Conservation (phyloP, 2,888 invertebrate genomes). For the Orthosia incerta region DNA sequence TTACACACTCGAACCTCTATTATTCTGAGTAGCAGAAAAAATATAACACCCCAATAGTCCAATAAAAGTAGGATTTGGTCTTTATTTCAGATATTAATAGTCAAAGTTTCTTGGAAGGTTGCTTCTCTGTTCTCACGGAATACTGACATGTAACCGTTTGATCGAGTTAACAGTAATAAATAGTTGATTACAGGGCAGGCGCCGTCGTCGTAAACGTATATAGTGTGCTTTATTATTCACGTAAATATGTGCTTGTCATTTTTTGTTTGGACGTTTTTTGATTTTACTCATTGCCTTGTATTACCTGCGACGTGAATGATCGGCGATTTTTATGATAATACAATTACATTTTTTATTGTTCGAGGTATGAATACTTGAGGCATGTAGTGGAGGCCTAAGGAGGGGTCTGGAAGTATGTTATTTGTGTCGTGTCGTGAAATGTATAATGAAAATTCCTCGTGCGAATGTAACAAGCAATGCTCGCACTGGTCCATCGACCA, state of each 20-base stretch:
- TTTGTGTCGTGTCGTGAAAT: constrained; percentile 19
- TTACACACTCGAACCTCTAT: constrained; percentile 76
- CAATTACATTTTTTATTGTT: constrained; percentile 41
- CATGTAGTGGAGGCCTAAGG: constrained; percentile 43
- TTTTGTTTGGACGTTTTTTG: constrained; percentile 45
- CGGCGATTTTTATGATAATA: constrained; percentile 55
- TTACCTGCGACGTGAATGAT: constrained; percentile 34
- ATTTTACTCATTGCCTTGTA: constrained; percentile 41
- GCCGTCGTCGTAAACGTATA: constrained; percentile 86
- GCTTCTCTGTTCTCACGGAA: constrained; percentile 84
- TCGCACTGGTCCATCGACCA: constrained; percentile 1
- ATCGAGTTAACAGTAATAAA: constrained; percentile 88
- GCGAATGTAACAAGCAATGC: constrained; percentile 26
- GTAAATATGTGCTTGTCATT: constrained; percentile 75
- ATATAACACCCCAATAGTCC: constrained; percentile 82
- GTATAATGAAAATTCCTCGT: constrained; percentile 46
- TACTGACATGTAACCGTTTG: constrained; percentile 78
- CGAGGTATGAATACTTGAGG: constrained; percentile 44
- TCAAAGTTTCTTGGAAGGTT: constrained; percentile 84
- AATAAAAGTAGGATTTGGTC: constrained; percentile 88
- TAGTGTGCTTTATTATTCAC: constrained; percentile 83
- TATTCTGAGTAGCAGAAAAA: constrained; percentile 81
- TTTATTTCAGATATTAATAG: constrained; percentile 88
- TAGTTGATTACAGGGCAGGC: constrained; percentile 86
- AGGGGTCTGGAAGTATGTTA: constrained; percentile 14